Evolutionary conservation across 2,888 invertebrate genomes (phyloP).

Genomic region (Spicauda simplicius): DNA sequence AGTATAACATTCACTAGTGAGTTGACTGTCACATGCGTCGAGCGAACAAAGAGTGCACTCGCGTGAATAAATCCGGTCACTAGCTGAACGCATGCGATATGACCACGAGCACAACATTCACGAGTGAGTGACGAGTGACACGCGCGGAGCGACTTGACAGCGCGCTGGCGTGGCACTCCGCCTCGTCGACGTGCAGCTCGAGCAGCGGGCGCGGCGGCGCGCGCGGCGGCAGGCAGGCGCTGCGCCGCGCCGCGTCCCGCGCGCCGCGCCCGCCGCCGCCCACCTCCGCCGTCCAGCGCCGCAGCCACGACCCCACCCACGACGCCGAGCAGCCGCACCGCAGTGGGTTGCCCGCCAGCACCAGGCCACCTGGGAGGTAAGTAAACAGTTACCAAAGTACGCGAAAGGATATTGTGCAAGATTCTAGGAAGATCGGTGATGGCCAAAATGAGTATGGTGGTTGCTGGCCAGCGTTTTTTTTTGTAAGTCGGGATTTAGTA

Average conservation of each 20-base stretch:
- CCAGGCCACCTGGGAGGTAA: slow-evolving; percentile 86
- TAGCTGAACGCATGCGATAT: slow-evolving; percentile 17
- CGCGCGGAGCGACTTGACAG: slow-evolving; percentile 59
- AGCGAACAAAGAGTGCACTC: too few relatives aligned
- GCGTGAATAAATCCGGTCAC: slow-evolving; percentile 6
- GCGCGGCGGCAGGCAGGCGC: slow-evolving; percentile 54
- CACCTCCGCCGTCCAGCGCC: slow-evolving; percentile 93
- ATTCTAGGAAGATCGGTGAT: too few relatives aligned
- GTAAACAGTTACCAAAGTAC: too few relatives aligned
- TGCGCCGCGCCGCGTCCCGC: slow-evolving; percentile 52
- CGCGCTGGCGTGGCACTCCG: slow-evolving; percentile 92
- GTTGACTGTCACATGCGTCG: too few relatives aligned
- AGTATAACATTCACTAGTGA: too few relatives aligned
- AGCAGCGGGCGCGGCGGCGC: slow-evolving; percentile 81
- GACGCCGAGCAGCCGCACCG: slow-evolving; percentile 93
- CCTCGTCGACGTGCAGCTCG: slow-evolving; percentile 88
- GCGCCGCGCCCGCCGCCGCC: slow-evolving; percentile 84
- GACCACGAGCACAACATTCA: neutral
- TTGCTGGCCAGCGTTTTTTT: too few relatives aligned
- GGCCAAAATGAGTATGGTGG: too few relatives aligned
- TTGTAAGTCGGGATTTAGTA: too few relatives aligned
- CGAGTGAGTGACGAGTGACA: slow-evolving; percentile 39
- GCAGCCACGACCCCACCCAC: slow-evolving; percentile 94
- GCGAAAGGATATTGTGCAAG: too few relatives aligned
- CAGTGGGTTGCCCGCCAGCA: slow-evolving; percentile 91